Percentiles rank a stretch among this genome's conserved stretches.
These are phyloP conservation scores for Oscheius sp. DNA, from an alignment of 2,888 invertebrate species.

Conservation along the genomic window DNA sequence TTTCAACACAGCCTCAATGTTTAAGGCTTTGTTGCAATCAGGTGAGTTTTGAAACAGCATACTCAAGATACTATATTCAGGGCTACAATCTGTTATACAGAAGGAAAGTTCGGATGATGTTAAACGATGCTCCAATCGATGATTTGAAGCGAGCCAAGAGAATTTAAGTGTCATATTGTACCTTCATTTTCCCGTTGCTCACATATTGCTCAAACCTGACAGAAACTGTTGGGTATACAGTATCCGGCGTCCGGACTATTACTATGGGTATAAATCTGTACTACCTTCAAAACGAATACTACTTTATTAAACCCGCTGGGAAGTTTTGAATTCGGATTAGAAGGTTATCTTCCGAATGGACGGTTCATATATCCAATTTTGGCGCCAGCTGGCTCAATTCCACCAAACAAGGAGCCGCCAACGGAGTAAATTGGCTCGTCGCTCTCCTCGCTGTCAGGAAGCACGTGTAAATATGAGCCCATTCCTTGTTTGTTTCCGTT, in stretches of 20 bases:
- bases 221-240: constrained; percentile 1
- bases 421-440: constrained; percentile 66
- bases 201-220: constrained; percentile 8
- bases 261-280: constrained; percentile 18
- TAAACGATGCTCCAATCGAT: constrained; percentile 46
- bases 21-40: constrained; percentile 55
- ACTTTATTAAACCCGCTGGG: constrained; percentile 16
- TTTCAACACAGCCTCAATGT: constrained; percentile 51
- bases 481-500: constrained; percentile 69
- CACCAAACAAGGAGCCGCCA: constrained; percentile 66
- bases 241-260: constrained; percentile 32
- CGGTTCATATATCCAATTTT: constrained; percentile 64
- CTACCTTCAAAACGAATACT: constrained; percentile 6
- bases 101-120: constrained; percentile 42
- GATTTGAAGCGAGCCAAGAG: constrained; percentile 10
- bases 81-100: constrained; percentile 56
- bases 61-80: constrained; percentile 9
- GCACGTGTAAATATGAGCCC: constrained; percentile 67
- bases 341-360: constrained; percentile 52
- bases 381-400: constrained; percentile 67
- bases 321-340: neutral
- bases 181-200: constrained; percentile 23
- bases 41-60: constrained; percentile 4
- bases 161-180: constrained; percentile 26
- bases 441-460: constrained; percentile 66